These are phyloP conservation scores for Coregonus suidteri DNA, from an alignment of 2,797 vertebrate species.

Conservation along the genomic window DNA sequence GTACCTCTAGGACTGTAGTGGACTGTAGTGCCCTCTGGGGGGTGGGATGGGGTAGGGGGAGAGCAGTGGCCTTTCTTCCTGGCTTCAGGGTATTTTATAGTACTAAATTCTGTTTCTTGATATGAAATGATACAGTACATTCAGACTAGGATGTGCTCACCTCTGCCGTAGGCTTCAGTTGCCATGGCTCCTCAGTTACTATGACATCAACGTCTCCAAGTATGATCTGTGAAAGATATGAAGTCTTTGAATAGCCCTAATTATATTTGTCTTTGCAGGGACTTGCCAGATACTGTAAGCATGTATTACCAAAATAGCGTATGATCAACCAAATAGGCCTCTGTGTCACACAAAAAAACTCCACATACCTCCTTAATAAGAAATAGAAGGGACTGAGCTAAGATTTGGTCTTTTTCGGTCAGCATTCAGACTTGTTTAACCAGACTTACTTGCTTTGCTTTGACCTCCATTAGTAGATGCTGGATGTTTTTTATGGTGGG, in stretches of 20 bases:
- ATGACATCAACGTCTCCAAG: conserved; percentile 36
- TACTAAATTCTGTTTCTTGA: background rate
- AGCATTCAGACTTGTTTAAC: too few relatives aligned
- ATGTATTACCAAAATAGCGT: background rate
- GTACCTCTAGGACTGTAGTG: background rate
- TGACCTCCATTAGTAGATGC: background rate
- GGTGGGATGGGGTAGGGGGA: conserved; percentile 23
- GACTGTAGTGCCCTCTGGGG: conserved; percentile 57
- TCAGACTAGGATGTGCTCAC: background rate
- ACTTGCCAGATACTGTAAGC: background rate
- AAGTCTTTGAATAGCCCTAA: conserved; percentile 11
- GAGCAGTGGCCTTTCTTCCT: background rate
- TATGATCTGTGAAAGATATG: conserved; percentile 42
- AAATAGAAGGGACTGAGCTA: too few relatives aligned
- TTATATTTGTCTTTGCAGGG: background rate
- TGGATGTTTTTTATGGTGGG: background rate
- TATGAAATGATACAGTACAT: background rate
- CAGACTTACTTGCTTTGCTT: background rate
- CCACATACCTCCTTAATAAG: too few relatives aligned
- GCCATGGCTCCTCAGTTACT: conserved; percentile 48
- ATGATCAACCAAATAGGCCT: background rate
- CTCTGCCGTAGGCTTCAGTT: conserved; percentile 24
- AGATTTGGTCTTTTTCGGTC: too few relatives aligned
- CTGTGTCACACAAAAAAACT: background rate
- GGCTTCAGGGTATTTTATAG: background rate